These are phyloP conservation scores for Bryconaethiops microstoma DNA, from an alignment of 2,797 vertebrate genomes.

Conservation along the genomic window DNA sequence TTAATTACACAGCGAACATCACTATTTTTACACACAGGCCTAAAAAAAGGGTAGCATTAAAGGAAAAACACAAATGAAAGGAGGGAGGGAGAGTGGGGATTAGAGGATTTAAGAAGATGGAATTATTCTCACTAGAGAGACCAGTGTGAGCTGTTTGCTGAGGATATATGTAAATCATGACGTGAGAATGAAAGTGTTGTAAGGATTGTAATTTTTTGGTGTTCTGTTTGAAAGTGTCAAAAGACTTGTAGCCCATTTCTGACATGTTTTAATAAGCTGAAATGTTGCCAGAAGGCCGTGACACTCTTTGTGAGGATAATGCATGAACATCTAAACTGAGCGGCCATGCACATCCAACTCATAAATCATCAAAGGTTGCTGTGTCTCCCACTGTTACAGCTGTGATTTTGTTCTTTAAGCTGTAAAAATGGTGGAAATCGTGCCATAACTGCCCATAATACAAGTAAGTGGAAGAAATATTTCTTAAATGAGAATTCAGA, in stretches of 20 bases:
- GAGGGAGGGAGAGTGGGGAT: neutral
- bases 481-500: conserved; percentile 46
- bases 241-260: neutral
- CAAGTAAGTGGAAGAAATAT: conserved; percentile 25
- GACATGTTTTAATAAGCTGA: conserved; percentile 21
- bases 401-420: conserved; percentile 18
- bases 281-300: neutral
- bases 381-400: neutral
- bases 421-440: neutral
- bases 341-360: conserved; percentile 19
- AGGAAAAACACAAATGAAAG: conserved; percentile 25
- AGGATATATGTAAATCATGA: conserved; percentile 15
- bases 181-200: conserved; percentile 5
- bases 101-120: conserved; percentile 18
- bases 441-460: conserved; percentile 5
- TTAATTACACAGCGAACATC: conserved; percentile 13
- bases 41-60: conserved; percentile 20
- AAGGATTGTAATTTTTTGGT: neutral
- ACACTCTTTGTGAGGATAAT: conserved; percentile 1
- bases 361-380: conserved; percentile 34
- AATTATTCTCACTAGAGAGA: conserved; percentile 28
- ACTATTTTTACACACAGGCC: conserved; percentile 21
- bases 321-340: conserved; percentile 2
- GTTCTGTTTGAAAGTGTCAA: neutral
- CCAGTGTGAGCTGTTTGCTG: conserved; percentile 10